A percentile compares a stretch with the other conserved stretches of the same genome.
Evolutionary conservation across 2,797 vertebrate genomes (phyloP).

Genomic region (Psittacula derbiana): DNA sequence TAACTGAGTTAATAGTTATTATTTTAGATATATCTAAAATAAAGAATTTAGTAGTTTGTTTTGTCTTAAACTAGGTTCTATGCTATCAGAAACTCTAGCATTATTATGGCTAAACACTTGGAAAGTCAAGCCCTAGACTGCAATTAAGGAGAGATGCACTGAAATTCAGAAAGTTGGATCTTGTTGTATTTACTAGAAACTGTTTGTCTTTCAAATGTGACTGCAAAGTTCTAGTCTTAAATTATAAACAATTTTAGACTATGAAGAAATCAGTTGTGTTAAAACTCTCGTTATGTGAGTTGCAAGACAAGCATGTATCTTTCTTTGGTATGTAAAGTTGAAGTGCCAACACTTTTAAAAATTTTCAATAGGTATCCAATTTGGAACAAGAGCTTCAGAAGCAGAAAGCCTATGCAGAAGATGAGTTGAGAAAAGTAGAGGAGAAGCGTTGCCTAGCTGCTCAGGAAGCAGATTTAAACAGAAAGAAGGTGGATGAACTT

Average conservation of each 20-base stretch:
- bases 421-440: slow-evolving; percentile 77
- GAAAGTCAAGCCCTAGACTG: not conserved
- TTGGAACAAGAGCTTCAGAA: slow-evolving; percentile 89
- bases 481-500: slow-evolving; percentile 71
- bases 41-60: not conserved
- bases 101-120: not conserved
- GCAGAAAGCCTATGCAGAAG: slow-evolving; percentile 74
- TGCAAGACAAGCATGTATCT: not conserved
- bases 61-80: not conserved
- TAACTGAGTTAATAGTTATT: not conserved
- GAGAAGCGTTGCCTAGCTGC: slow-evolving; percentile 73
- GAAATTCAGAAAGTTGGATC: not conserved
- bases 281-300: not conserved
- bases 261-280: not conserved
- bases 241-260: not conserved
- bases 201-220: not conserved
- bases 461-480: slow-evolving; percentile 76
- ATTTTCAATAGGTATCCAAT: slow-evolving; percentile 80
- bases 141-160: not conserved
- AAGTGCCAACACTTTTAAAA: not conserved
- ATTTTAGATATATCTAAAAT: not conserved
- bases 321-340: not conserved
- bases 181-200: not conserved
- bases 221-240: not conserved
- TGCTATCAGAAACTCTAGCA: not conserved